Evolutionary conservation across 2,888 invertebrate genomes (phyloP), one percentile per base, ranked within the genome.

Genomic region (Ophion obscuratus): DNA sequence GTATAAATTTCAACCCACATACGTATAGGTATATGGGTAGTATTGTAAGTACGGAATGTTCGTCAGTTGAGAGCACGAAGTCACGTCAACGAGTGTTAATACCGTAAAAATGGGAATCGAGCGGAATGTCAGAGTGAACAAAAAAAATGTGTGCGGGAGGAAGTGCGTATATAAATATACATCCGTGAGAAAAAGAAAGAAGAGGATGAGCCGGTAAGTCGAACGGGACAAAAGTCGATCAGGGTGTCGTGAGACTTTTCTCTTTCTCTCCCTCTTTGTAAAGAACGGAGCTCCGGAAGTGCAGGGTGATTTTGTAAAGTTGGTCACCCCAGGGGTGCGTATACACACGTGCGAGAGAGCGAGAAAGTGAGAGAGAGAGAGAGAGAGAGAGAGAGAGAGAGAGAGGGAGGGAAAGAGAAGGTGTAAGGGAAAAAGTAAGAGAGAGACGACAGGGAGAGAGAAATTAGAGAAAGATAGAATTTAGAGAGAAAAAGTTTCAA

Each of bases 241-340:
- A 47, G 81, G 67, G 71, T 61, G 24, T 73, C 59, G 71, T 71
- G 76, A 80, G 57, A 68, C 67, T 59, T 78, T 64, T 81, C 71
- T 82, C 73, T 68, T 61, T 61, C 79, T 59, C 67, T 57, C 77
- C 66, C 59, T 66, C 81, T 57, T 67, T 76, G 17, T 62, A 53
- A 67, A 57, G 59, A 79, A 71, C 71, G 71, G 82, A 85, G 77
- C 80, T 75, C 85, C 83, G 81, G 81, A 86, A 86, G 77, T 66
- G 81, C 78, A 66, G 81, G 83, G 77, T 86, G 80, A 87, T 87
- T 81, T 76, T 74, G 84, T 77, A 36, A 74, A 83, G 83, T 83
- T 80, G 44, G 77, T 68, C 36, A 61, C 70, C 76, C 80, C 61
- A 57, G 86, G 86, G 86, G 74, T 77, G 77, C 67, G 79, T 53